phyloP scores from a whole-genome alignment of 2,797 vertebrate species.

The Alca torda region DNA sequence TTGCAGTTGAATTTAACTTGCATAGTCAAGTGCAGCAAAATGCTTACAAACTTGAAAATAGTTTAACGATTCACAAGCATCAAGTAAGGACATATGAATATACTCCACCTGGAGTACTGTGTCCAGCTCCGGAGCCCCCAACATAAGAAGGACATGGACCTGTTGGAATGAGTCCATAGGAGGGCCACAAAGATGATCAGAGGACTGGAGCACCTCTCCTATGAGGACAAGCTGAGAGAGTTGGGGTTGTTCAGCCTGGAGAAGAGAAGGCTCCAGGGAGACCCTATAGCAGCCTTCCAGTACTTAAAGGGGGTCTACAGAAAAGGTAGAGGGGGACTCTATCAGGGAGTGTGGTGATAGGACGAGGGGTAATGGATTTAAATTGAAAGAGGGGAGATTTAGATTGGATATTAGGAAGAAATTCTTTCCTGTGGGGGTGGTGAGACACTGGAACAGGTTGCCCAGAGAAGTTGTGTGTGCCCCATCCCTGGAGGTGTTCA shows the following conservation, averaged over 20 bases:
- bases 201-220: neutral
- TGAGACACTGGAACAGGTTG: neutral
- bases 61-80: neutral
- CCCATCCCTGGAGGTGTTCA: neutral
- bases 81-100: neutral
- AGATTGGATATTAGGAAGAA: neutral
- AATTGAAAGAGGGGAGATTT: neutral
- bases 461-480: neutral
- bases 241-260: neutral
- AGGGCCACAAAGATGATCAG: neutral
- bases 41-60: neutral
- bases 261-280: neutral
- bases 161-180: neutral
- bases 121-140: neutral
- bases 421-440: neutral
- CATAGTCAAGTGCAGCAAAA: neutral
- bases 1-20: neutral
- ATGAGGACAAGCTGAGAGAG: neutral
- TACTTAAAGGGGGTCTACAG: neutral
- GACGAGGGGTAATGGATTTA: neutral
- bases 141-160: neutral
- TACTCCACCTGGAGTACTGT: neutral
- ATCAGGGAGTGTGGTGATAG: neutral
- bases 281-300: neutral
- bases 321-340: neutral